Conservation (phyloP, 2,888 invertebrate genomes). For the Melanostoma scalare region DNA sequence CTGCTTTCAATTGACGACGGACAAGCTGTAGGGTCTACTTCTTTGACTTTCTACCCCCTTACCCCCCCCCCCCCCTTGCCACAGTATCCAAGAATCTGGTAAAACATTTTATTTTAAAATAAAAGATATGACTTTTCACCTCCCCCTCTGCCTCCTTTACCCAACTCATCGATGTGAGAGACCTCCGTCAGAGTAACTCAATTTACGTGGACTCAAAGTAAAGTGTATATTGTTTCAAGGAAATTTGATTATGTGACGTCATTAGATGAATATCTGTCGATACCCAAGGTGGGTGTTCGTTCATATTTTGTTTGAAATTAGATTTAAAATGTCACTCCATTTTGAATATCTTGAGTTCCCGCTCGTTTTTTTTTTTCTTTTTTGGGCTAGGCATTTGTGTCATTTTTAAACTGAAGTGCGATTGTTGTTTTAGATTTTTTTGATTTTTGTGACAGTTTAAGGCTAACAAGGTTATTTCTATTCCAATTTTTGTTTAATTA, state of each 20-base stretch:
- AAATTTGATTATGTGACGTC: conserved; percentile 77
- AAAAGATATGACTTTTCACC: conserved; percentile 59
- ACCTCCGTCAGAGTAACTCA: conserved; percentile 69
- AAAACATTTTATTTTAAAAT: conserved; percentile 69
- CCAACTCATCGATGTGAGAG: conserved; percentile 1
- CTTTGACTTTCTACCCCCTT: neutral
- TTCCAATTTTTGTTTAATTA: conserved; percentile 40
- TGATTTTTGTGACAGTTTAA: conserved; percentile 29
- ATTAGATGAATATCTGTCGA: conserved; percentile 74
- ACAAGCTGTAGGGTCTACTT: conserved; percentile 32
- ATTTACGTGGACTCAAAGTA: conserved; percentile 75
- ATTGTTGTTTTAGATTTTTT: conserved; percentile 22
- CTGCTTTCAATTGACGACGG: conserved; percentile 71
- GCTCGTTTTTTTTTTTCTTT: conserved; percentile 20
- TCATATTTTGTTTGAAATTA: conserved; percentile 71
- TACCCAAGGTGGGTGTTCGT: conserved; percentile 29
- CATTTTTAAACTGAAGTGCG: conserved; percentile 44
- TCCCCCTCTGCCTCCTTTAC: neutral
- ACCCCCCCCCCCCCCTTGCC: neutral
- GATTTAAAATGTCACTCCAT: conserved; percentile 50
- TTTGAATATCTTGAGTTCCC: conserved; percentile 1
- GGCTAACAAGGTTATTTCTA: conserved; percentile 39
- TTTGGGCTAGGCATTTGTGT: conserved; percentile 20
- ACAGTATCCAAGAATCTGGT: conserved; percentile 27
- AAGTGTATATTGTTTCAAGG: conserved; percentile 74